Evolutionary conservation across 2,888 invertebrate genomes (phyloP), one percentile per base, ranked within the genome.

Genomic region (Fragum fragum): DNA sequence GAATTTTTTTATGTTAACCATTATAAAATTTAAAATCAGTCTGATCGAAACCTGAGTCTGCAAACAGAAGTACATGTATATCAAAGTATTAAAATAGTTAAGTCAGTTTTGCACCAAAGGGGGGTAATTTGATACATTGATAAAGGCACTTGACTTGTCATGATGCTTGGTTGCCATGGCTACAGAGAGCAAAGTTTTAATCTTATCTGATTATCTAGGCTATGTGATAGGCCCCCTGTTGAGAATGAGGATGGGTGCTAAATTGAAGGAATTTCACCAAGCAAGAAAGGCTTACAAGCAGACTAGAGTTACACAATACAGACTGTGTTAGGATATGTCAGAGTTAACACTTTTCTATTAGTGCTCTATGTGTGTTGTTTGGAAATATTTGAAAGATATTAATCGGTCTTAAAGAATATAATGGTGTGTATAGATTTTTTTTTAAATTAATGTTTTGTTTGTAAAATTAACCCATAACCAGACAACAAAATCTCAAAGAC

Each of bases 171-270:
- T 82, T 82, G 52, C 85, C 79, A 77, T 85, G 77, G 85, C 52
- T 77, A 85, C 85, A 26, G 36, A 76, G 74, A 76, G 68, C 73
- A 76, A 81, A 66, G 66, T 66, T 81, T 85, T 84, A 75, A 76
- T 79, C 84, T 81, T 85, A 85, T 85, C 85, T 74, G 57, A 70
- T 61, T 61, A 81, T 85, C 79, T 77, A 42, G 73, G 85, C 77
- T 81, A 80, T 76, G 75, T 82, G 85, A 85, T 85, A 81, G 72
- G 75, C 52, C 76, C 79, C 85, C 83, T 83, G 71, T 36, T 76
- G 79, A 23, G 42, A 36, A 55, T 47, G 59, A 77, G 81, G 71
- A 42, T 57, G 69, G n/a, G 69, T 69, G 75, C 68, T 75, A 68
- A 68, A 36, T 23, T 47, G 63, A 39, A 63, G 73, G 16, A 28